Evolutionary conservation across 2,113 vertebrate species (phyloP).

Genomic region (Myotis davidii): DNA sequence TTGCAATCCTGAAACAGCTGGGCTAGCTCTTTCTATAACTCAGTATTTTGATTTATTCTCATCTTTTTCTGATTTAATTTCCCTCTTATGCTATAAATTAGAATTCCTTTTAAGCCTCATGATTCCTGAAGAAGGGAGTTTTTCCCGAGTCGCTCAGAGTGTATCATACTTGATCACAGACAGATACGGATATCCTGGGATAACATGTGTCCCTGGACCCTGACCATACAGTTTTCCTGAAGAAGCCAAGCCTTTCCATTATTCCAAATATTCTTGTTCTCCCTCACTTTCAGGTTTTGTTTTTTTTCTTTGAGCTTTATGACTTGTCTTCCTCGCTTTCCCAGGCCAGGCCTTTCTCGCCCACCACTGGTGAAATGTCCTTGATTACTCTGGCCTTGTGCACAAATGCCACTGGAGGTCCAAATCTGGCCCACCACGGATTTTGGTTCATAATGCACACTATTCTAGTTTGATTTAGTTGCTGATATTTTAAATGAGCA

Average conservation of each 20-base stretch:
- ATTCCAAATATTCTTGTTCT: not conserved
- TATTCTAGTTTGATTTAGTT: not conserved
- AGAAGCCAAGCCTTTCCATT: not conserved
- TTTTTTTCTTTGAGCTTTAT: not conserved
- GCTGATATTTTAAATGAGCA: not conserved
- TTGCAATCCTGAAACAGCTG: not conserved
- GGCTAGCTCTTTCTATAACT: not conserved
- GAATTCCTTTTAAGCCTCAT: not conserved
- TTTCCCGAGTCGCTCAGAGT: not conserved
- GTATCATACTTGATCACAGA: not conserved
- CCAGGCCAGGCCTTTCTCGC: not conserved
- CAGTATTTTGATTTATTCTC: slow-evolving; percentile 33
- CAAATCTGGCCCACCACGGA: not conserved
- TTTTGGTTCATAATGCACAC: not conserved
- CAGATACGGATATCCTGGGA: not conserved
- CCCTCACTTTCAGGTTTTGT: not conserved
- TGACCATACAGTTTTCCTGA: not conserved
- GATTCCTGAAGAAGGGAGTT: not conserved
- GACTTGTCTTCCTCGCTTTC: not conserved
- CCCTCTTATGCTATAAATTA: not conserved
- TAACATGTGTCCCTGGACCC: not conserved
- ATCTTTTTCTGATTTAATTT: slow-evolving; percentile 16
- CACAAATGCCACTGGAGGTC: not conserved
- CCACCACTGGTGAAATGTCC: not conserved
- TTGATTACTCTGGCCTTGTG: not conserved